A percentile compares a stretch with the other conserved stretches of the same genome.
phyloP scores from a whole-genome alignment of 1,140 invertebrate species.

The Battus philenor region DNA sequence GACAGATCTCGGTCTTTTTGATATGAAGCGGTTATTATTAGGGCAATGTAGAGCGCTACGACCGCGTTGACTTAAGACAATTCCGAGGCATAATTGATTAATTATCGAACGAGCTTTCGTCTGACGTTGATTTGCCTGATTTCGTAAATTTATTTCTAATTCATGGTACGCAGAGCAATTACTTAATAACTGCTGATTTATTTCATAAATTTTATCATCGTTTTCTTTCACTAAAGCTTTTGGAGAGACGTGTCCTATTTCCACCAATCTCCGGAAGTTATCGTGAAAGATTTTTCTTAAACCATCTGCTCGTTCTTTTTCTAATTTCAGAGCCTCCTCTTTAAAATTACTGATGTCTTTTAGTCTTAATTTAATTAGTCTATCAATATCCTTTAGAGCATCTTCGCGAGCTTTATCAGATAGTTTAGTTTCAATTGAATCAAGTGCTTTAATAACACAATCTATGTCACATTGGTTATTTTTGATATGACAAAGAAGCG shows the following conservation, averaged over 20 bases:
- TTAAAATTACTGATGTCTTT: constrained; percentile 37
- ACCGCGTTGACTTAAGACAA: constrained; percentile 10
- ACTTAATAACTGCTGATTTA: constrained; percentile 58
- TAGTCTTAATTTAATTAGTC: constrained; percentile 26
- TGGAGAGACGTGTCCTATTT: constrained; percentile 37
- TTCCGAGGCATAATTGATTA: constrained; percentile 41
- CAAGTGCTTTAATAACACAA: constrained; percentile 26
- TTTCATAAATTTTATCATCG: constrained; percentile 50
- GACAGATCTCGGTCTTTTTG: constrained; percentile 15
- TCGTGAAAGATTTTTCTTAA: constrained; percentile 37
- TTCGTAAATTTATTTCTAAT: constrained; percentile 38
- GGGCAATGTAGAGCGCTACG: constrained; percentile 26
- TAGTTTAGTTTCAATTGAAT: constrained; percentile 13
- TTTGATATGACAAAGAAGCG: constrained; percentile 34
- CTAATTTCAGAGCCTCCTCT: constrained; percentile 37
- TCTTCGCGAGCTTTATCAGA: constrained; percentile 23
- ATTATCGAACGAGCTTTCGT: constrained; percentile 31
- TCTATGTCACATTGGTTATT: constrained; percentile 39
- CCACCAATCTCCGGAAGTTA: constrained; percentile 41
- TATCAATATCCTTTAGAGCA: constrained; percentile 28
- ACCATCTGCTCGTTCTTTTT: constrained; percentile 41
- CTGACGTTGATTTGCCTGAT: constrained; percentile 38
- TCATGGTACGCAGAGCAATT: constrained; percentile 47
- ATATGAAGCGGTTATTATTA: constrained; percentile 8
- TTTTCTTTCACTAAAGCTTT: constrained; percentile 50